Evolutionary conservation across 2,113 vertebrate genomes (phyloP), one percentile per base, ranked within the genome.

Genomic region (Platycercus adscitus): DNA sequence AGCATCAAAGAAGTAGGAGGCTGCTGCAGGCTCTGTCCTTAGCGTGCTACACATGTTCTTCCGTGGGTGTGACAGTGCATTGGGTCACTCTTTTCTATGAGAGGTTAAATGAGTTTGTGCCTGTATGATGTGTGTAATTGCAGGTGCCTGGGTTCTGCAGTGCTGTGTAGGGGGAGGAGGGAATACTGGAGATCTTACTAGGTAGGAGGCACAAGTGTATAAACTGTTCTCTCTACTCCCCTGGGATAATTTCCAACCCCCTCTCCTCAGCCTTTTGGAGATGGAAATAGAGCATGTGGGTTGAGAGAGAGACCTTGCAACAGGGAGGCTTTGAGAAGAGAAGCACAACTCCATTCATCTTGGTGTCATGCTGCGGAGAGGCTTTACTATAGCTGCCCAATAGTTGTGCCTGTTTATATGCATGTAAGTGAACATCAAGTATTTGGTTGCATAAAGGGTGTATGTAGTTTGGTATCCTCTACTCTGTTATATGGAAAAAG

Each of bases 311-410:
- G 43, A 17, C 29, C 35, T 76, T 26, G 26, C 78, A 75, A 49
- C 43, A 31, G 37, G 31, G 19, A 76, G 13, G 17, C 20, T 41
- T 28, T 17, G 55, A 39, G 58, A 10, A 0, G 10, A 65, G 63
- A 68, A 82, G 79, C 49, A 39, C 39, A 70, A 17, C 70, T 0
- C 0, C 0, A 0, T 39, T 72, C 10, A 2, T 2, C 5, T 58
- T 1, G 0, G 13, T 13, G 72, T 35, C 2, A 3, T 33, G 14
- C 39, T 44, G 37, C 0, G 0, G 44, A 37, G 47, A 60, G 70
- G n/a, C 72, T 81, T 61, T 31, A 3, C 43, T 6, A 0, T 3
- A 25, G 73, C 39, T 58, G 49, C 11, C 29, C 8, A 0, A 5
- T 9, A 2, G 10, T 20, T 47, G 17, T 66, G 73, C 41, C 58